Conservation (phyloP, 2,797 vertebrate genomes). For the Clarias pachynema region DNA sequence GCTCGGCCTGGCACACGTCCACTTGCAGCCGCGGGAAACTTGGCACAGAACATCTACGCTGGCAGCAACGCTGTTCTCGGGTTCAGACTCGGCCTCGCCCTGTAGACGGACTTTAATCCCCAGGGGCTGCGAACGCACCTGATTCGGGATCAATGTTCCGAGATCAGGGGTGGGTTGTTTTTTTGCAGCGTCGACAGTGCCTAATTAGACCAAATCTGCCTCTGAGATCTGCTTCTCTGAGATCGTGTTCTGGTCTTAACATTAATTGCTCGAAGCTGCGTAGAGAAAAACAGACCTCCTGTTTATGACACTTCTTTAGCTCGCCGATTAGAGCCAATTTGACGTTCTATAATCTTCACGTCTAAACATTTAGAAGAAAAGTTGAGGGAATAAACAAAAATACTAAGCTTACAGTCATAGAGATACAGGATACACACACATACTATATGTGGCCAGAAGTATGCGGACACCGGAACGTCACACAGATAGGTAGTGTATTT, state of each 20-base stretch:
- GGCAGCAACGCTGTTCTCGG: constrained; percentile 17
- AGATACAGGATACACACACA: background rate
- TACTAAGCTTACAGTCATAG: background rate
- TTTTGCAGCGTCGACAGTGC: background rate
- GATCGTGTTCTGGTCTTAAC: constrained; percentile 35
- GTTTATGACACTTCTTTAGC: background rate
- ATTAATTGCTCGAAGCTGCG: constrained; percentile 30
- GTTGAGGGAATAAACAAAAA: background rate
- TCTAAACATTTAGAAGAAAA: background rate
- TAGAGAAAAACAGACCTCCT: constrained; percentile 9
- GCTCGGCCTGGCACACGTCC: constrained; percentile 3
- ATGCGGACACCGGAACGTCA: background rate
- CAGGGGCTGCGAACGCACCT: background rate
- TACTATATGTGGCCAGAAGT: no score
- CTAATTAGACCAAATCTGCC: constrained; percentile 41
- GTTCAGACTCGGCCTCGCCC: background rate
- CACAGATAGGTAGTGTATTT: background rate
- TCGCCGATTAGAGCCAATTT: constrained; percentile 25
- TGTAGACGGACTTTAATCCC: background rate
- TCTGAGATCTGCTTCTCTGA: constrained; percentile 21
- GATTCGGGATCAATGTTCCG: constrained; percentile 8
- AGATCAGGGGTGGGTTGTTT: constrained; percentile 27
- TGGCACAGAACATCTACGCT: background rate
- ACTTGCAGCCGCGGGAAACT: background rate
- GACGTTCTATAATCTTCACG: constrained; percentile 17